Evolutionary conservation across 92 coral and sea anemone species (phyloP).

Genomic region (Pocillopora grandis): DNA sequence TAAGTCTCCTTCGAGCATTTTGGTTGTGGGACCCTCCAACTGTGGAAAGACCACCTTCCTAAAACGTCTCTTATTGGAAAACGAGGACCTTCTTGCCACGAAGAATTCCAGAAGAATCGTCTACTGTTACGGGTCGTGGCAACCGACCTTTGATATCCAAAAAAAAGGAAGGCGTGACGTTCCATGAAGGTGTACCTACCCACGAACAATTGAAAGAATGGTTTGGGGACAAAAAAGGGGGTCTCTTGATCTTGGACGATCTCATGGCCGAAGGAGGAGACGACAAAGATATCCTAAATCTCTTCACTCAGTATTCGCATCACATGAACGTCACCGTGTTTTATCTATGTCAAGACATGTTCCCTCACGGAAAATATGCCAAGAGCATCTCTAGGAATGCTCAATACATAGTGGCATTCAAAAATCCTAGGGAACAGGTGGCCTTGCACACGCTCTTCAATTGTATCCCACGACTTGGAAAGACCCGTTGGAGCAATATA

Average conservation of each 20-base stretch:
- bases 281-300: constrained; percentile 32
- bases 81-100: neutral
- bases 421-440: constrained; percentile 45
- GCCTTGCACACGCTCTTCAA: constrained; percentile 34
- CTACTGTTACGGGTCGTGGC: constrained; percentile 57
- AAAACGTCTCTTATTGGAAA: neutral
- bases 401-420: constrained; percentile 34
- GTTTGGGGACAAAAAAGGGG: constrained; percentile 9
- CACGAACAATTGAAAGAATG: neutral
- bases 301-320: constrained; percentile 51
- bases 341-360: constrained; percentile 35
- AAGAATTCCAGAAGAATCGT: neutral
- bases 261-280: constrained; percentile 45
- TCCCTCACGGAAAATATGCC: constrained; percentile 31
- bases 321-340: constrained; percentile 41
- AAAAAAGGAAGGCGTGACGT: constrained; percentile 1
- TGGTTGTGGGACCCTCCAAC: neutral
- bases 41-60: neutral
- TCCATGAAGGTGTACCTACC: constrained; percentile 46
- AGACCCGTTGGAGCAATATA: neutral
- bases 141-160: neutral
- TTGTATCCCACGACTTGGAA: constrained; percentile 42
- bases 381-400: constrained; percentile 39
- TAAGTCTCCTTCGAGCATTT: neutral
- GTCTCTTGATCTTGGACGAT: constrained; percentile 43